phyloP scores from a whole-genome alignment of 2,888 invertebrate genomes.

The Clistopyga incitator region DNA sequence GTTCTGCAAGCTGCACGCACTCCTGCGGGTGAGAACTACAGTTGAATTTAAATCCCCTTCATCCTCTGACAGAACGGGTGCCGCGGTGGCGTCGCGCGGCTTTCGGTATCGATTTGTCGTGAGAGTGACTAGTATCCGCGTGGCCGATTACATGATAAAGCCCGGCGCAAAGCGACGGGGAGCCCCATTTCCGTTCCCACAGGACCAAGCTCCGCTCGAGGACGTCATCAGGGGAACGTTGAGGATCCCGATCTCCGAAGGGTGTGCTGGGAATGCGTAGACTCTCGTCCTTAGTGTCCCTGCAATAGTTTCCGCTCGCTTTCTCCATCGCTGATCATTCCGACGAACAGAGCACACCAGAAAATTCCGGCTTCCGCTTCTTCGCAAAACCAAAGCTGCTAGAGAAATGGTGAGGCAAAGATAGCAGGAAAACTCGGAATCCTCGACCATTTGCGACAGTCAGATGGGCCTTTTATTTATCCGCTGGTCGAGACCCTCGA shows the following conservation, averaged over 20 bases:
- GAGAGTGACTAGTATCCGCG: conserved; percentile 50
- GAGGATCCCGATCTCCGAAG: background rate
- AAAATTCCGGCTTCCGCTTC: conserved; percentile 12
- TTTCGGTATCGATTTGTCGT: conserved; percentile 57
- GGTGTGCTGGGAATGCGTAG: conserved; percentile 7
- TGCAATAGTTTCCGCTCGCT: conserved; percentile 25
- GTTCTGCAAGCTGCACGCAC: background rate
- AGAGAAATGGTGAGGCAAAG: conserved; percentile 12
- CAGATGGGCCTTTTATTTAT: conserved; percentile 22
- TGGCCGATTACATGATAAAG: conserved; percentile 61
- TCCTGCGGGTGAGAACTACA: background rate
- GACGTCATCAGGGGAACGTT: background rate
- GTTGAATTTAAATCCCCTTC: conserved; percentile 51
- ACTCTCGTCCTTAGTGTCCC: background rate
- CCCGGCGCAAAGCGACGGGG: conserved; percentile 11
- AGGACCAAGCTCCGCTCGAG: background rate
- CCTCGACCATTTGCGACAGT: conserved; percentile 30
- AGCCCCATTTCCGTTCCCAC: conserved; percentile 13
- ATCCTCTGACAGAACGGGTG: conserved; percentile 35
- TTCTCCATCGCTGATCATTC: conserved; percentile 15
- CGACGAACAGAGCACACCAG: conserved; percentile 14
- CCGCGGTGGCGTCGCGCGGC: conserved; percentile 28
- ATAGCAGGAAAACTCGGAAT: background rate
- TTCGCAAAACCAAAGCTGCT: background rate
- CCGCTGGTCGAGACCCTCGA: conserved; percentile 1